Evolutionary conservation across 2,888 invertebrate species (phyloP).

Genomic region (Drosophila vallismaia): DNA sequence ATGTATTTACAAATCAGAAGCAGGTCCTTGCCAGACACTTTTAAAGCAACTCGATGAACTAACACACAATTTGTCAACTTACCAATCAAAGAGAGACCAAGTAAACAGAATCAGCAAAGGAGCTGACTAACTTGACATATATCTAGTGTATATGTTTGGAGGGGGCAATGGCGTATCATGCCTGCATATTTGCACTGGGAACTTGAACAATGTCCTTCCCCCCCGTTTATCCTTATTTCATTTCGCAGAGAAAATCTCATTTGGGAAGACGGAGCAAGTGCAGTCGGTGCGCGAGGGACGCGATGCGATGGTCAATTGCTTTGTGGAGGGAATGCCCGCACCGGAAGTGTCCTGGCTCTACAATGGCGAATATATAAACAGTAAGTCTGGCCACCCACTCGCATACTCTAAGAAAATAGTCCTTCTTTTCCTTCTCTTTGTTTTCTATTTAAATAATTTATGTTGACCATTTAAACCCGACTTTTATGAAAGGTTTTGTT

Average conservation of each 20-base stretch:
- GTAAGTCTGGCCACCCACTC: constrained; percentile 63
- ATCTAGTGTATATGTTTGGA: no score
- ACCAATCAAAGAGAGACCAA: constrained; percentile 30
- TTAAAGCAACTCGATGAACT: constrained; percentile 35
- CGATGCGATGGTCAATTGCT: constrained; percentile 84
- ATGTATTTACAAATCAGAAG: constrained; percentile 35
- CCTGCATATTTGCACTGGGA: constrained; percentile 35
- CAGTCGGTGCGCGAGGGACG: constrained; percentile 85
- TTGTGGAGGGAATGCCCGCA: constrained; percentile 84
- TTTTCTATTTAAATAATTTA: not conserved
- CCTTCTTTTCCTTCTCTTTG: no score
- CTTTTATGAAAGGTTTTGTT: no score
- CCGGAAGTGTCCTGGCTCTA: constrained; percentile 84
- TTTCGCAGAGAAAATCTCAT: constrained; percentile 85
- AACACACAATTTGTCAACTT: constrained; percentile 24
- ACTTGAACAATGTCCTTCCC: constrained; percentile 18
- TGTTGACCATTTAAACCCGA: no score
- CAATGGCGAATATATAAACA: constrained; percentile 83
- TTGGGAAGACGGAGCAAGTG: constrained; percentile 85
- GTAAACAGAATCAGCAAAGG: constrained; percentile 32
- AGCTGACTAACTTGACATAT: constrained; percentile 4
- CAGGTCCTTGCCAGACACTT: constrained; percentile 29
- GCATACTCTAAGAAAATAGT: not conserved
- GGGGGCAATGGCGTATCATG: constrained; percentile 26
- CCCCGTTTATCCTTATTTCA: not conserved